Evolutionary conservation across 2,888 invertebrate species (phyloP), one percentile per base, ranked within the genome.

Genomic region (Hemistola chrysoprasaria): DNA sequence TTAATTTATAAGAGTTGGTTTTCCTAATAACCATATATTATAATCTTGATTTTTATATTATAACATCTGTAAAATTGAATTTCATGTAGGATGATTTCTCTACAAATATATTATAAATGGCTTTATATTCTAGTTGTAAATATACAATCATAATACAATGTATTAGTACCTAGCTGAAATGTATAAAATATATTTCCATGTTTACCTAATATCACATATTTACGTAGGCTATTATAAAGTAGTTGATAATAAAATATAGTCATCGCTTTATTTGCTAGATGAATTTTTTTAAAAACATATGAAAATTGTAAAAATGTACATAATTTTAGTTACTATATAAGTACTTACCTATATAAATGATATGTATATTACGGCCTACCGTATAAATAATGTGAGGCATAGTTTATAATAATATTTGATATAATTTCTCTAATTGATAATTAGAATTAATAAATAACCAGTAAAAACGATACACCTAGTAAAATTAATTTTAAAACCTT

Each of bases 291-390:
- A 45, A 47, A 30, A 44, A 56, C 30, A 28, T 47, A 48, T 44
- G 51, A 49, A 32, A 52, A 49, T 38, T 56, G 55, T 56, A 56
- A 47, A 55, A 56, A 48, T 60, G 58, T 63, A 65, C 45, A 62
- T 59, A 55, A 43, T 45, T 50, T 24, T 33, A 40, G 34, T 37
- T 27, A 21, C 33, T 24, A 32, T 32, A 29, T 32, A 28, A 36
- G 33, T 56, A 50, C 47, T 41, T 47, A 50, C 34, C 11, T 22
- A 48, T 34, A 26, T 26, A 29, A 35, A 16, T 16, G 9, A 11
- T 36, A 27, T 37, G 42, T 32, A 43, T 37, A 47, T 42, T 36
- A 34, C 35, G 39, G 35, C 47, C 42, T 33, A 47, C 27, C 26
- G 34, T 26, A 16, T 40, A 24, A n/a, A n/a, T n/a, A n/a, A n/a